phyloP scores from a whole-genome alignment of 2,113 vertebrate genomes.

The Rhipidura dahli region DNA sequence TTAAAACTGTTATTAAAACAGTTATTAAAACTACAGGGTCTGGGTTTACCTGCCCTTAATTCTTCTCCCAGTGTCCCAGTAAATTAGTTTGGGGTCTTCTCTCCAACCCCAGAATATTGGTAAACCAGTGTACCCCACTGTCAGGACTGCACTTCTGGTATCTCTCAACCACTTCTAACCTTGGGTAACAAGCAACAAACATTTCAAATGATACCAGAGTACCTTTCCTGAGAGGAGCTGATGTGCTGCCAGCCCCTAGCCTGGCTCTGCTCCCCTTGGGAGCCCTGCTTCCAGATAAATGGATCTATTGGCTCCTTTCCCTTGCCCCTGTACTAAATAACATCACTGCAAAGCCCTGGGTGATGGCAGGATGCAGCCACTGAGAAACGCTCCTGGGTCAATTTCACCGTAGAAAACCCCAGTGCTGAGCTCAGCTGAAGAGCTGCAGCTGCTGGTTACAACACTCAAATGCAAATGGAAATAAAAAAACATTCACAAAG shows the following conservation, averaged over 20 bases:
- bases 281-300: neutral
- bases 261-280: neutral
- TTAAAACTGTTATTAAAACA: neutral
- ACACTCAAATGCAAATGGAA: neutral
- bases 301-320: neutral
- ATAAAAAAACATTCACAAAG: neutral
- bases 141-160: neutral
- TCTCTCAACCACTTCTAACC: neutral
- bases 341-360: neutral
- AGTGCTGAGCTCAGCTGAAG: neutral
- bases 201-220: neutral
- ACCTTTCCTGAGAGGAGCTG: neutral
- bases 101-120: fast-evolving
- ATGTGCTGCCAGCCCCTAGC: neutral
- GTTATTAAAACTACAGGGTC: neutral
- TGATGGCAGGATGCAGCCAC: neutral
- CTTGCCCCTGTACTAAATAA: neutral
- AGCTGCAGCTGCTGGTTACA: neutral
- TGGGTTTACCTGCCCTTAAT: neutral
- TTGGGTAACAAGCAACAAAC: neutral
- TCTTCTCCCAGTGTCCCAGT: neutral
- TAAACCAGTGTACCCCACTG: neutral
- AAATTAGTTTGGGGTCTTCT: neutral
- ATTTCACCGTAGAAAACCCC: neutral
- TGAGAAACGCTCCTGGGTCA: neutral